Percentiles rank a stretch among this genome's conserved stretches.
Evolutionary conservation across 2,113 vertebrate genomes (phyloP).

Genomic region (Isichthys henryi): DNA sequence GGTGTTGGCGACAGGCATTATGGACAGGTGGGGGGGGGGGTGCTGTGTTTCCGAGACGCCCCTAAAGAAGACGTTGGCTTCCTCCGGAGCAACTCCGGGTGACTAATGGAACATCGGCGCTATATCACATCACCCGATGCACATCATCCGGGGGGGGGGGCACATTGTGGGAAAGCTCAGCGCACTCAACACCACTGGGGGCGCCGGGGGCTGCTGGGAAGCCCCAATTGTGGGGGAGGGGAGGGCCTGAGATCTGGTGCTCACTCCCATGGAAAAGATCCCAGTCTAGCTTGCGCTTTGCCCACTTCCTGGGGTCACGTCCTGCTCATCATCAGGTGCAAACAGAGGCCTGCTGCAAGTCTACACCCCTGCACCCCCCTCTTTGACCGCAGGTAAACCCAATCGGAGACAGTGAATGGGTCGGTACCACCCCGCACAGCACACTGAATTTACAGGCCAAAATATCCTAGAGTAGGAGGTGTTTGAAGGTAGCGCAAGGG

Average conservation of each 20-base stretch:
- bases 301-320: background rate
- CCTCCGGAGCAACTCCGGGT: background rate
- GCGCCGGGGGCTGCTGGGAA: background rate
- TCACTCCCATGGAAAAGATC: background rate
- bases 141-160: background rate
- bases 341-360: background rate
- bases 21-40: background rate
- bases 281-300: background rate
- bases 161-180: too few species aligned
- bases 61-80: slow-evolving; percentile 3
- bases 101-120: slow-evolving; percentile 13
- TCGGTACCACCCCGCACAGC: background rate
- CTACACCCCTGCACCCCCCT: background rate
- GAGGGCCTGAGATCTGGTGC: background rate
- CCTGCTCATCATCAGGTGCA: background rate
- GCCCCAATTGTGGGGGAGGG: background rate
- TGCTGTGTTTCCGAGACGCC: background rate
- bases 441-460: background rate
- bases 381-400: background rate
- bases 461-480: background rate
- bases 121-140: background rate
- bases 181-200: background rate
- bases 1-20: background rate
- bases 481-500: background rate
- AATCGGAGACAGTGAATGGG: background rate